Evolutionary conservation across 1,140 invertebrate species (phyloP).

Genomic region (Nylanderia fulva): DNA sequence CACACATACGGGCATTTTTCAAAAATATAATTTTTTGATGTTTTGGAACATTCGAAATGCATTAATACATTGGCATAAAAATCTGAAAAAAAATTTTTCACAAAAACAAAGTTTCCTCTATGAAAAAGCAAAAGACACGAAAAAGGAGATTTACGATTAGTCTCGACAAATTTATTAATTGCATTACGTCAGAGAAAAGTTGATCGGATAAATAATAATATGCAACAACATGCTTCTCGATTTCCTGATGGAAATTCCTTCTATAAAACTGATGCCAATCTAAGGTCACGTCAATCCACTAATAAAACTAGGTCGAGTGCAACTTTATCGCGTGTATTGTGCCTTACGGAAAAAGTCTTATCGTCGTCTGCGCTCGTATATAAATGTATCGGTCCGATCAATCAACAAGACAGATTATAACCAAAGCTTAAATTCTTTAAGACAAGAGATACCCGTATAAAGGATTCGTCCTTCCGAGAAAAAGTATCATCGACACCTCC

Average conservation of each 20-base stretch:
- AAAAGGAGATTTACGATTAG: not conserved
- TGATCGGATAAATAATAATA: not conserved
- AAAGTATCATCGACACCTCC: no score
- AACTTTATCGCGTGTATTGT: conserved; percentile 55
- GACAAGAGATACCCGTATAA: no score
- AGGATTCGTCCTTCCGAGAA: not conserved
- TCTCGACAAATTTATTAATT: not conserved
- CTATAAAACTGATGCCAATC: conserved; percentile 20
- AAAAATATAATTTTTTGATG: no score
- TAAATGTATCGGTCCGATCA: not conserved
- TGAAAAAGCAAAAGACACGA: not conserved
- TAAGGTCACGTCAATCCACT: conserved; percentile 42
- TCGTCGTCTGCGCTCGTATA: not conserved
- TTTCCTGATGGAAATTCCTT: conserved; percentile 54
- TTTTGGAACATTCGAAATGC: no score
- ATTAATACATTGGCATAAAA: no score
- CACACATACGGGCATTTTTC: no score
- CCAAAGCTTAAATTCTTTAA: no score
- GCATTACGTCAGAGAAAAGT: not conserved
- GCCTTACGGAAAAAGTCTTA: conserved; percentile 23
- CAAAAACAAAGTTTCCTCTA: no score
- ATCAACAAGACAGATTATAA: not conserved
- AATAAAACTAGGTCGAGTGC: conserved; percentile 58
- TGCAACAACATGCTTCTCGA: not conserved
- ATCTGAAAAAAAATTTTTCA: no score